phyloP scores from a whole-genome alignment of 2,888 invertebrate genomes.

The Coenonympha arcania region DNA sequence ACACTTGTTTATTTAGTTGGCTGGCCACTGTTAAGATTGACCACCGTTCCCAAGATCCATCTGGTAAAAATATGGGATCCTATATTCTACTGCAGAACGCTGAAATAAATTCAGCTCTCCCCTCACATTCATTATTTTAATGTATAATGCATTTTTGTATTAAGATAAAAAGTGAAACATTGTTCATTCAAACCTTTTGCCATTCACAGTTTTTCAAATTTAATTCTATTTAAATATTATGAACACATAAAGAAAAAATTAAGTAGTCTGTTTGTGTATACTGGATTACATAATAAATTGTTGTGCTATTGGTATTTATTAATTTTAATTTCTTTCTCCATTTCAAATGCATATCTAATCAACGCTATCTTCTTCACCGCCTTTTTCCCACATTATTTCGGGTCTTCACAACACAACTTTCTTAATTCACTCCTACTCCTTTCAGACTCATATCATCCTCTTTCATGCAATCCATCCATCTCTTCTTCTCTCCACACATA shows the following conservation, averaged over 20 bases:
- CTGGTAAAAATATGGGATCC: not conserved
- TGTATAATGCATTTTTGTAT: conserved; percentile 8
- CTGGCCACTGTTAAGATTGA: not conserved
- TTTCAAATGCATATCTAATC: too few species aligned
- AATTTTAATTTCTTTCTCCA: too few species aligned
- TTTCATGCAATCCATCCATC: too few species aligned
- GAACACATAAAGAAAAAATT: not conserved
- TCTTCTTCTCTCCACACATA: too few species aligned
- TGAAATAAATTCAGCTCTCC: not conserved
- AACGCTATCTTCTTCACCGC: too few species aligned
- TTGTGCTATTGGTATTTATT: not conserved
- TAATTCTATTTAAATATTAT: not conserved
- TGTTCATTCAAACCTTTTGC: conserved; percentile 3
- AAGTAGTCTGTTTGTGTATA: not conserved
- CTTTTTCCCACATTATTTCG: too few species aligned
- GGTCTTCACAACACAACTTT: too few species aligned
- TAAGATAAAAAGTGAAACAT: conserved; percentile 7
- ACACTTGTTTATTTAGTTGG: too few species aligned
- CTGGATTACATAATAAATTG: not conserved
- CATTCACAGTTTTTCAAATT: conserved; percentile 3
- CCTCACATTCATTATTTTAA: conserved; percentile 13
- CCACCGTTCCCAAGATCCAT: not conserved
- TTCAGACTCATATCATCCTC: too few species aligned
- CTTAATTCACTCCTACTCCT: too few species aligned
- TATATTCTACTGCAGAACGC: not conserved